A percentile compares a stretch with the other conserved stretches of the same genome.
Evolutionary conservation across 2,113 vertebrate genomes (phyloP).

Genomic region (Channa maculata): DNA sequence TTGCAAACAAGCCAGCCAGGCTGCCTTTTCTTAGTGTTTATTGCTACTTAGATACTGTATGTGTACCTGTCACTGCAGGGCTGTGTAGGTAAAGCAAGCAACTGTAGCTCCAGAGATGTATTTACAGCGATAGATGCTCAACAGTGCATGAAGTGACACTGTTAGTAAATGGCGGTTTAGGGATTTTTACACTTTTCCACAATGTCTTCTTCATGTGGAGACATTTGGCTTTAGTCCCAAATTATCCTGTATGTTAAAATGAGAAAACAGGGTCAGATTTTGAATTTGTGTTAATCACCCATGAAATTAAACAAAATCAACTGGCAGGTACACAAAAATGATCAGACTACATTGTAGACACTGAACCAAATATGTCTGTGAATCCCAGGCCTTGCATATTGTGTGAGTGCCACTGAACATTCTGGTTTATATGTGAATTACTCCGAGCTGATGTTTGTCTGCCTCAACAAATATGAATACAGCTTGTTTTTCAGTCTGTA

Average conservation of each 20-base stretch:
- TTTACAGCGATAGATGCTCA: slow-evolving; percentile 20
- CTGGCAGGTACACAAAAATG: not conserved
- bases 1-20: slow-evolving; percentile 55
- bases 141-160: slow-evolving; percentile 11
- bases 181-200: not conserved
- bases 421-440: too few species aligned
- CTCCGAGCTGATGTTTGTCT: not conserved
- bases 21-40: slow-evolving; percentile 58
- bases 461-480: not conserved
- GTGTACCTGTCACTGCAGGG: slow-evolving; percentile 33
- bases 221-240: slow-evolving; percentile 10
- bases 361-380: not conserved
- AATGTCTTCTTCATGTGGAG: not conserved
- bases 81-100: slow-evolving; percentile 39
- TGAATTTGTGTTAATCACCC: not conserved
- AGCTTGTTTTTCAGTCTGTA: not conserved
- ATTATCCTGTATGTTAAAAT: slow-evolving; percentile 6
- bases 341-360: not conserved
- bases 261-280: not conserved
- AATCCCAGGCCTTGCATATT: not conserved
- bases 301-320: not conserved
- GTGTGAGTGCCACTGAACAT: not conserved
- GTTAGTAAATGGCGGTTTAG: slow-evolving; percentile 3
- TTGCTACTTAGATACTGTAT: slow-evolving; percentile 33
- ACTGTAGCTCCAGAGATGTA: slow-evolving; percentile 57